phyloP scores from a whole-genome alignment of 1,140 invertebrate species.

The Alviniconcha marisindica region DNA sequence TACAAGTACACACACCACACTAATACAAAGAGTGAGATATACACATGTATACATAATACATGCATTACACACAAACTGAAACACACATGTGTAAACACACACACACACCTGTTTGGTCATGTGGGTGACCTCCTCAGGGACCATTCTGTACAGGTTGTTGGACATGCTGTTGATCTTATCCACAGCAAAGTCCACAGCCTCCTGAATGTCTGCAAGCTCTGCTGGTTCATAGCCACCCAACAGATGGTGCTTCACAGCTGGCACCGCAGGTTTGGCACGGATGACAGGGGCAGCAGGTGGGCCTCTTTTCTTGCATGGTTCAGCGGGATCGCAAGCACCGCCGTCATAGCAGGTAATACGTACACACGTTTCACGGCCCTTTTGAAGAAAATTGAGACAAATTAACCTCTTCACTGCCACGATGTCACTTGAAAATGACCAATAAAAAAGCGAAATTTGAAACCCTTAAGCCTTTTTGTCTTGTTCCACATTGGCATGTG shows the following conservation, averaged over 20 bases:
- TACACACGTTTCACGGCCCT: neutral
- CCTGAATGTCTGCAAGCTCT: conserved; percentile 63
- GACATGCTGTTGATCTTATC: conserved; percentile 74
- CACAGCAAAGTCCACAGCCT: conserved; percentile 74
- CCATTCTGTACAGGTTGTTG: conserved; percentile 74
- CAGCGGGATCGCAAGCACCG: neutral
- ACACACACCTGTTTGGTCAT: conserved; percentile 68
- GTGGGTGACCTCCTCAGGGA: conserved; percentile 72
- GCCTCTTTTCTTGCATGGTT: neutral
- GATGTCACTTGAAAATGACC: too few species aligned
- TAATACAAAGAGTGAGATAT: too few species aligned
- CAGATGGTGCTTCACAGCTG: neutral
- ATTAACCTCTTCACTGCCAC: too few species aligned
- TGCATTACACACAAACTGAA: conserved; percentile 2
- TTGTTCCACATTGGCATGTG: too few species aligned
- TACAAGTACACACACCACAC: too few species aligned
- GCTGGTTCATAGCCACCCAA: conserved; percentile 39
- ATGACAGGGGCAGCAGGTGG: neutral
- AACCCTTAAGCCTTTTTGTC: too few species aligned
- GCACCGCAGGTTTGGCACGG: too few species aligned
- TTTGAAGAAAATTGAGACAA: too few species aligned
- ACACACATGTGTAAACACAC: neutral
- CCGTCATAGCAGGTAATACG: conserved; percentile 1
- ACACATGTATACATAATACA: too few species aligned
- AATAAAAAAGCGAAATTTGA: too few species aligned